Evolutionary conservation across 2,797 vertebrate genomes (phyloP), one percentile per base, ranked within the genome.

Genomic region (Corythornis leucogaster): DNA sequence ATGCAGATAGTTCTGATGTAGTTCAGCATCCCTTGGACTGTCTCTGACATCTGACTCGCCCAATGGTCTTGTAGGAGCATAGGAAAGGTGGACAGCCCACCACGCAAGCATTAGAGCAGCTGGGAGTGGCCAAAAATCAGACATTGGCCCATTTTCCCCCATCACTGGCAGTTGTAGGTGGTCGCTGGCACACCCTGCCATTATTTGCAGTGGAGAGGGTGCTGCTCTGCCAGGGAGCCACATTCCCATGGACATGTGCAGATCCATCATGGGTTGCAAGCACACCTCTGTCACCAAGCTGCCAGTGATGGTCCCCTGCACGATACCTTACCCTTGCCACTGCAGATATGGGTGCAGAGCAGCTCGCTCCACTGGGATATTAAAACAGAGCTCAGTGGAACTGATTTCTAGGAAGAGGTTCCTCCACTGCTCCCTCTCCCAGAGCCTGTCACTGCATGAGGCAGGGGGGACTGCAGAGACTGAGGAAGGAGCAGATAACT

Each of bases 181-280:
- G 13, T 15, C 0, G 0, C 45, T 78, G 62, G 40, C 19, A 38
- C 33, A 6, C 0, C 59, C 57, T 1, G 1, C 11, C 21, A 6
- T 2, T 31, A 21, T 22, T 45, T 42, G 38, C 43, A 48, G 54
- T 0, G 2, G 43, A 59, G 15, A 54, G 18, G 24, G 22, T 24
- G 26, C 19, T 35, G 21, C 33, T 58, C n/a, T 10, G 15, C 45
- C 1, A 0, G 5, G 16, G 6, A 13, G 3, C 25, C 50, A 51
- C 7, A 28, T 31, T 40, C 26, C 26, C 2, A 0, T 15, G 50
- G 22, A 40, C 4, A 4, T 2, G 30, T 15, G 35, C 59, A 43
- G 51, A 64, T 59, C 55, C 51, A 24, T 20, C 50, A 16, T 0
- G 1, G 68, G 58, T 28, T 18, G 6, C 20, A 30, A 70, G 13